Conservation (phyloP, 2,888 invertebrate genomes). For the Nipponacmea schrenckii region DNA sequence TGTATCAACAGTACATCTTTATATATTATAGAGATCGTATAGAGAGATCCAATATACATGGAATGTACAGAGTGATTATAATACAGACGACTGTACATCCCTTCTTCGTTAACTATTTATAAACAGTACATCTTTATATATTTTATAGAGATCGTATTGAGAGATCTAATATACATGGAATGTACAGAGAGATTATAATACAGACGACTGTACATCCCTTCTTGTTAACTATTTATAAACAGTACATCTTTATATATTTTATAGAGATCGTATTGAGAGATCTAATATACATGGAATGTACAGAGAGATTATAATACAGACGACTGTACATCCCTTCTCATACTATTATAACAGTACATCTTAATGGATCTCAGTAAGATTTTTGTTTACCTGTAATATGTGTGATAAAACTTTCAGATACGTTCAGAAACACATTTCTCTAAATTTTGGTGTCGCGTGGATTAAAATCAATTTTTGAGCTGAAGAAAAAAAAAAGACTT, state of each 20-base stretch:
- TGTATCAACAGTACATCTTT: no score
- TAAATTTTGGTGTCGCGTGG: no score
- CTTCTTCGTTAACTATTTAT: conserved; percentile 91
- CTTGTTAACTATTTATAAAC: conserved; percentile 88
- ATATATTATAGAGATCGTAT: conserved; percentile 79
- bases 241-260: conserved; percentile 71
- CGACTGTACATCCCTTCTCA: conserved; percentile 90
- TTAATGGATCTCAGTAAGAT: no score
- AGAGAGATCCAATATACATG: conserved; percentile 89
- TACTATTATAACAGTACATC: no score
- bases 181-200: conserved; percentile 79
- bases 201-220: conserved; percentile 90
- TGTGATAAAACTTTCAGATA: no score
- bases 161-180: conserved; percentile 87
- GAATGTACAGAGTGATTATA: conserved; percentile 79
- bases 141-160: conserved; percentile 85
- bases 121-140: conserved; percentile 83
- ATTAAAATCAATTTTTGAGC: no score
- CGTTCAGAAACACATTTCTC: no score
- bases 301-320: conserved; percentile 80
- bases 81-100: conserved; percentile 89
- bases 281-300: conserved; percentile 87
- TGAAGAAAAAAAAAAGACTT: no score
- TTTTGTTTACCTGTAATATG: no score
- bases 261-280: conserved; percentile 89